These are phyloP conservation scores for Cavia aperea DNA, from an alignment of 2,113 vertebrate genomes.

Conservation along the genomic window DNA sequence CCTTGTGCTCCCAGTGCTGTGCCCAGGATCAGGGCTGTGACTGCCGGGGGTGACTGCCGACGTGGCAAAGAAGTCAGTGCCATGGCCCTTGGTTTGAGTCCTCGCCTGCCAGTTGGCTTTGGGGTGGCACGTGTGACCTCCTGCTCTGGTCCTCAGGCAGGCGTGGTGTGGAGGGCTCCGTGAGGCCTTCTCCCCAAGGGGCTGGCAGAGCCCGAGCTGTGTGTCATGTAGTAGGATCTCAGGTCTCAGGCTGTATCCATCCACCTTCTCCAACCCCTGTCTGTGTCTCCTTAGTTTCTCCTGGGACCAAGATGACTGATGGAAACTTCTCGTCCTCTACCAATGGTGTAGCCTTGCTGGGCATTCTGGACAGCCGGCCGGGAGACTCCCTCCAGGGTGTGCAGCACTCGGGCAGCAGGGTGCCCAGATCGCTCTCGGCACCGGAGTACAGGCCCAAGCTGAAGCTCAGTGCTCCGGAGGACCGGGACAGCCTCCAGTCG, in stretches of 20 bases:
- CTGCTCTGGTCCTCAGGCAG: neutral
- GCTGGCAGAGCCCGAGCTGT: neutral
- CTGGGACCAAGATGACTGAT: slow-evolving; percentile 75
- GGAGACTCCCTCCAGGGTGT: slow-evolving; percentile 62
- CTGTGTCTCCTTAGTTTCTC: slow-evolving; percentile 60
- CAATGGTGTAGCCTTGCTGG: slow-evolving; percentile 73
- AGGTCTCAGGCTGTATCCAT: neutral
- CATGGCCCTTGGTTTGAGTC: accelerated
- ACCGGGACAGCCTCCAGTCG: slow-evolving; percentile 83
- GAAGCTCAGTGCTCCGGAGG: slow-evolving; percentile 70
- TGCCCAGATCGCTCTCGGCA: slow-evolving; percentile 40
- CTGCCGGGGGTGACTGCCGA: neutral
- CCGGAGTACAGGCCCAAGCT: slow-evolving; percentile 68
- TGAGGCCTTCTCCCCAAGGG: neutral
- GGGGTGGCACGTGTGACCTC: neutral
- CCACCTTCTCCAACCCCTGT: neutral
- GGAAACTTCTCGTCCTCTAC: slow-evolving; percentile 66
- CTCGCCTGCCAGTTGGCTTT: neutral
- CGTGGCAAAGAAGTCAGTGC: accelerated
- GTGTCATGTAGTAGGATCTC: neutral
- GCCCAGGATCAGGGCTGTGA: neutral
- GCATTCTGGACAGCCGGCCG: slow-evolving; percentile 64
- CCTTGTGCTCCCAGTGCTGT: too few relatives aligned
- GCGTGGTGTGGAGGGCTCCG: neutral
- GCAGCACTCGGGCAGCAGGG: slow-evolving; percentile 51